Evolutionary conservation across 2,797 vertebrate species (phyloP).

Genomic region (Chrysocyon brachyurus): DNA sequence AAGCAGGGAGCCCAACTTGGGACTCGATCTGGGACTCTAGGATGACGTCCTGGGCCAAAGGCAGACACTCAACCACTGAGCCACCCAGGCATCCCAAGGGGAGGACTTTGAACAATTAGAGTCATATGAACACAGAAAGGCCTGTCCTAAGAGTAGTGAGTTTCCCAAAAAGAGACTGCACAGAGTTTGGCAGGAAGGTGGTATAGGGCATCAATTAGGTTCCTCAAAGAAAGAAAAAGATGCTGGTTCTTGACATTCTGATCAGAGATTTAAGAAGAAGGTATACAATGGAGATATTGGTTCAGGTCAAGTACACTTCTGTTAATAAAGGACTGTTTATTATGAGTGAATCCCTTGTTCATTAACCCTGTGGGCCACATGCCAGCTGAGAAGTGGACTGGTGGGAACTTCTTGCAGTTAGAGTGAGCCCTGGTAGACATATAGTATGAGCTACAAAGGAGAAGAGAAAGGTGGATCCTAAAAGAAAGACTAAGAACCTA

Average conservation of each 20-base stretch:
- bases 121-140: conserved; percentile 1
- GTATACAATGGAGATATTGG: background rate
- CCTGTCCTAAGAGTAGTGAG: background rate
- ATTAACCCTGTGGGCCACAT: background rate
- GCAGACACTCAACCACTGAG: too few relatives aligned
- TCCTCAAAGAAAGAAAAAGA: background rate
- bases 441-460: background rate
- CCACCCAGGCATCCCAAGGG: background rate
- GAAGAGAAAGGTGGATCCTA: background rate
- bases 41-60: too few relatives aligned
- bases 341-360: background rate
- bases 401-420: background rate
- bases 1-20: too few relatives aligned
- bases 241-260: background rate
- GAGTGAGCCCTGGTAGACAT: background rate
- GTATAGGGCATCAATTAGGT: background rate
- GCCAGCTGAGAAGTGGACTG: background rate
- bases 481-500: background rate
- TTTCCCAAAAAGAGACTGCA: background rate
- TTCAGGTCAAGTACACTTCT: background rate
- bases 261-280: background rate
- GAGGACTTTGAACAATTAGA: background rate
- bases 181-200: background rate
- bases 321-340: background rate
- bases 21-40: too few relatives aligned